These are phyloP conservation scores for Chaetura pelagica DNA, from an alignment of 2,113 vertebrate genomes.

Conservation along the genomic window DNA sequence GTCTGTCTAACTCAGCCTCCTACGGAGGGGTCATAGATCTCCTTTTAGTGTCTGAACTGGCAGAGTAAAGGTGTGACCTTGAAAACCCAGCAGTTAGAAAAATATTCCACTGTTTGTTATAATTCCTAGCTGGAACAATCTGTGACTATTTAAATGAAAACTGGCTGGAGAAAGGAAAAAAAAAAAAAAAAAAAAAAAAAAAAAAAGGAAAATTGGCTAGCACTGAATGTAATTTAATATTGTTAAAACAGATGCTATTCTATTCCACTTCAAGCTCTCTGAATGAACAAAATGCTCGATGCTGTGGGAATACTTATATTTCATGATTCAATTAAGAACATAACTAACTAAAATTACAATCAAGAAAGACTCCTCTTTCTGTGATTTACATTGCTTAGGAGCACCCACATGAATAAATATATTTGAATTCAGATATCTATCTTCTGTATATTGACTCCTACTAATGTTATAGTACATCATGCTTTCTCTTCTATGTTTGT, in stretches of 20 bases:
- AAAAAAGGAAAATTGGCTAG: not conserved
- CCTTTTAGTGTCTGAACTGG: too few species aligned
- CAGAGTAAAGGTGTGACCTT: too few species aligned
- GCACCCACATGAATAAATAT: not conserved
- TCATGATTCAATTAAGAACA: not conserved
- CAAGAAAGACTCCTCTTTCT: not conserved
- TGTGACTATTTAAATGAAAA: too few species aligned
- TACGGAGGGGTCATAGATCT: too few species aligned
- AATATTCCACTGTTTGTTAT: too few species aligned
- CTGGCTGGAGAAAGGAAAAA: too few species aligned
- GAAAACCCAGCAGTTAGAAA: too few species aligned
- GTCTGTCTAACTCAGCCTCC: too few species aligned
- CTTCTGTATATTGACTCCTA: not conserved
- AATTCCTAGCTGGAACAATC: too few species aligned
- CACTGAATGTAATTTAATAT: not conserved
- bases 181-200: too few species aligned
- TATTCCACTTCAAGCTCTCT: not conserved
- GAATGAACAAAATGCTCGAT: not conserved
- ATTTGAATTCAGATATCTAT: not conserved
- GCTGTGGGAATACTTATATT: not conserved
- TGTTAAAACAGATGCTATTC: not conserved
- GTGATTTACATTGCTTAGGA: not conserved
- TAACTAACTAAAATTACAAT: not conserved
- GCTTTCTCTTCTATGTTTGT: not conserved
- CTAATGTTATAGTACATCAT: not conserved